phyloP scores from a whole-genome alignment of 1,140 invertebrate species.

The Magallana gigas region DNA sequence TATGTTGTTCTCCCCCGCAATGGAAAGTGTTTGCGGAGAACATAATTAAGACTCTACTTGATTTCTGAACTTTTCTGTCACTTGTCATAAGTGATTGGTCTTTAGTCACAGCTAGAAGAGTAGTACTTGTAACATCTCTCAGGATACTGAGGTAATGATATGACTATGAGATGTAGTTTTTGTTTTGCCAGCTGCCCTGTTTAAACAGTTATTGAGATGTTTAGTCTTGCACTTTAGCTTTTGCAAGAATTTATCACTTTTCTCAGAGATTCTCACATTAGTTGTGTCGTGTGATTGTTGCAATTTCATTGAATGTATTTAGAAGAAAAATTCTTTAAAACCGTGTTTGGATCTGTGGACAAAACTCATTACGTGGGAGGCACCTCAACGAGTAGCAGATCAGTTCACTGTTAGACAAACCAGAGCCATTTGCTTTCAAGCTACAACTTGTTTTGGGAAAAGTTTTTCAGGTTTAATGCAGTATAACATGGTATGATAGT shows the following conservation, averaged over 20 bases:
- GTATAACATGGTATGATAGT: conserved; percentile 19
- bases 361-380: background rate
- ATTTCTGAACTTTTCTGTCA: no score
- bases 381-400: background rate
- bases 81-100: no score
- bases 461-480: conserved; percentile 17
- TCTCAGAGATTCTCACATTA: background rate
- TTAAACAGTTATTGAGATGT: no score
- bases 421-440: background rate
- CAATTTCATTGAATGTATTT: background rate
- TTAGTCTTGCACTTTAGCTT: background rate
- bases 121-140: no score
- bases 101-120: no score
- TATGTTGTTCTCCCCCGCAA: no score
- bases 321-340: background rate
- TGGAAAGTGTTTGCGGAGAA: no score
- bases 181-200: no score
- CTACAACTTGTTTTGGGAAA: background rate
- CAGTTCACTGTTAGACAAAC: background rate
- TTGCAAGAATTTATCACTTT: background rate
- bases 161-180: no score
- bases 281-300: background rate
- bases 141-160: no score
- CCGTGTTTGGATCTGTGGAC: background rate
- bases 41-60: no score